phyloP scores from a whole-genome alignment of 2,888 invertebrate species.

The Ennomos fuscantarius region DNA sequence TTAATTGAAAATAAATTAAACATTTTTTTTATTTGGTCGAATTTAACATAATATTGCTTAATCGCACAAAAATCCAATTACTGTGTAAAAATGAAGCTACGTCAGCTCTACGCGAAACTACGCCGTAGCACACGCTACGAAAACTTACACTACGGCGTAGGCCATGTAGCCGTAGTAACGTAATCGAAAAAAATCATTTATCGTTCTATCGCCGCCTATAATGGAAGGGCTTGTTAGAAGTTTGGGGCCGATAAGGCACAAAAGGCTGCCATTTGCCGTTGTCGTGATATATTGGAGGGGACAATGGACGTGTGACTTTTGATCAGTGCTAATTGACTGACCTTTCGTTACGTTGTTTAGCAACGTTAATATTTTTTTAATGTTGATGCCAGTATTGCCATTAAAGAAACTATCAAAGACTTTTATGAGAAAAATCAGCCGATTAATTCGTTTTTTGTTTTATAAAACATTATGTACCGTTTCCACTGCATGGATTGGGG shows the following conservation, averaged over 20 bases:
- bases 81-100: not conserved
- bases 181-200: conserved; percentile 28
- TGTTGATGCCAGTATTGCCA: too few species aligned
- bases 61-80: too few species aligned
- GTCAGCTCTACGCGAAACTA: conserved; percentile 5
- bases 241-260: conserved; percentile 35
- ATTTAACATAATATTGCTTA: too few species aligned
- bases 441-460: too few species aligned
- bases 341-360: not conserved
- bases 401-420: too few species aligned
- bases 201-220: conserved; percentile 24
- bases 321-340: conserved; percentile 27
- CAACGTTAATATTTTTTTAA: too few species aligned
- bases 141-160: conserved; percentile 22
- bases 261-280: conserved; percentile 26
- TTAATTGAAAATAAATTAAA: too few species aligned
- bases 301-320: conserved; percentile 19
- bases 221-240: conserved; percentile 34
- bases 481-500: too few species aligned
- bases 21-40: too few species aligned
- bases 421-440: too few species aligned
- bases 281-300: conserved; percentile 20
- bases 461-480: too few species aligned
- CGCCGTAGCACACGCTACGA: conserved; percentile 12
- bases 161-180: conserved; percentile 17